Percentiles rank a stretch among this genome's conserved stretches.
These are phyloP conservation scores for Eilema griseolum DNA, from an alignment of 2,888 invertebrate species.

Conservation along the genomic window DNA sequence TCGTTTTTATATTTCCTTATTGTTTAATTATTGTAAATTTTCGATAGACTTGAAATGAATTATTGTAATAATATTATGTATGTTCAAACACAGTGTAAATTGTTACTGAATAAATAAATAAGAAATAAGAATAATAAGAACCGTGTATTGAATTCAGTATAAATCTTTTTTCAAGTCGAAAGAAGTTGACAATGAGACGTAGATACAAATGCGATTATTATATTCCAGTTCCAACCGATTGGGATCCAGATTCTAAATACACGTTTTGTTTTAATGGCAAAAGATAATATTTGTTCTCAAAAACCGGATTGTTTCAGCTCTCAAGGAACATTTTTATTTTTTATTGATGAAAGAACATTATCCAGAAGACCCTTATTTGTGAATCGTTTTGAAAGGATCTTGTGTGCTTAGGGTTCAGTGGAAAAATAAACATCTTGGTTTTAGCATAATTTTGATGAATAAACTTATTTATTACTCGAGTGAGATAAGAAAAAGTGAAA, in stretches of 20 bases:
- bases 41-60: too few relatives aligned
- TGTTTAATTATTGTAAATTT: too few relatives aligned
- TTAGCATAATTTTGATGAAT: too few relatives aligned
- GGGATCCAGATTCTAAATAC: constrained; percentile 11
- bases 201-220: constrained; percentile 6
- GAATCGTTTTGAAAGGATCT: constrained; percentile 32
- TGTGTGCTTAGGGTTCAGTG: constrained; percentile 29
- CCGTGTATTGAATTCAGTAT: neutral
- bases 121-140: too few relatives aligned
- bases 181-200: constrained; percentile 6
- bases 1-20: too few relatives aligned
- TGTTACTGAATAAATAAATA: too few relatives aligned
- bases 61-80: too few relatives aligned
- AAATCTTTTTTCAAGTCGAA: constrained; percentile 7
- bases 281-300: constrained; percentile 40
- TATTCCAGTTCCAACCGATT: constrained; percentile 12
- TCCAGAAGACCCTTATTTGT: constrained; percentile 48
- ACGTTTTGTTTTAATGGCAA: constrained; percentile 37
- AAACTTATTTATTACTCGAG: too few relatives aligned
- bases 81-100: too few relatives aligned
- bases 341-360: constrained; percentile 49
- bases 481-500: too few relatives aligned
- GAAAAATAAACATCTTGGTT: neutral
- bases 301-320: constrained; percentile 37
- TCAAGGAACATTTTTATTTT: constrained; percentile 45